A percentile compares a stretch with the other conserved stretches of the same genome.
phyloP scores from a whole-genome alignment of 2,888 invertebrate genomes.

The Neria commutata region DNA sequence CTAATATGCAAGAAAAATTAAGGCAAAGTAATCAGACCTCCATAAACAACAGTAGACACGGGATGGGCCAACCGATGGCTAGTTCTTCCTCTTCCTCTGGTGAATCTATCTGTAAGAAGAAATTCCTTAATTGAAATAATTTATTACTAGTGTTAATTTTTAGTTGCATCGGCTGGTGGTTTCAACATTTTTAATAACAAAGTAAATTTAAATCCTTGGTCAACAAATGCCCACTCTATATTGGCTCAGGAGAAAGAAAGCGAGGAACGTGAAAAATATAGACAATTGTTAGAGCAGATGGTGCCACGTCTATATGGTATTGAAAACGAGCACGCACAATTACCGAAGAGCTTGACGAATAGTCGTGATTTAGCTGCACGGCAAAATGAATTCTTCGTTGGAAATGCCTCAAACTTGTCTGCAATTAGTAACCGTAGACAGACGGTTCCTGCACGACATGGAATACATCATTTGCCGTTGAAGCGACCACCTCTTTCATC shows the following conservation, averaged over 20 bases:
- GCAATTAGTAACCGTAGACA: neutral
- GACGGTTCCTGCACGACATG: too few relatives aligned
- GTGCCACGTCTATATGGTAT: constrained; percentile 37
- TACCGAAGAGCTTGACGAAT: constrained; percentile 18
- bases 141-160: neutral
- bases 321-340: constrained; percentile 18
- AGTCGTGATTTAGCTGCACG: constrained; percentile 11
- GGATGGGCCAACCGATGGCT: constrained; percentile 27
- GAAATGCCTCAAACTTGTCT: constrained; percentile 12
- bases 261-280: constrained; percentile 42
- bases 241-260: constrained; percentile 37
- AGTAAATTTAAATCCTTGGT: constrained; percentile 28
- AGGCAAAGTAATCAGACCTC: too few relatives aligned
- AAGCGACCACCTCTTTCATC: constrained; percentile 34
- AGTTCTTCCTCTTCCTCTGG: constrained; percentile 30
- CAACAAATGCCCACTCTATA: constrained; percentile 35
- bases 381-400: constrained; percentile 19
- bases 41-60: constrained; percentile 20
- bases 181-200: constrained; percentile 29
- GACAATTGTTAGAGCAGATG: constrained; percentile 42
- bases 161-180: constrained; percentile 32
- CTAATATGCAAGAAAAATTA: too few relatives aligned
- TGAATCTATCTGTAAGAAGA: constrained; percentile 23
- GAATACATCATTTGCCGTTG: neutral
- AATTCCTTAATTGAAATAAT: too few relatives aligned